Evolutionary conservation across 1,140 invertebrate species (phyloP), one percentile per base, ranked within the genome.

Genomic region (Cyphomyrmex costatus): DNA sequence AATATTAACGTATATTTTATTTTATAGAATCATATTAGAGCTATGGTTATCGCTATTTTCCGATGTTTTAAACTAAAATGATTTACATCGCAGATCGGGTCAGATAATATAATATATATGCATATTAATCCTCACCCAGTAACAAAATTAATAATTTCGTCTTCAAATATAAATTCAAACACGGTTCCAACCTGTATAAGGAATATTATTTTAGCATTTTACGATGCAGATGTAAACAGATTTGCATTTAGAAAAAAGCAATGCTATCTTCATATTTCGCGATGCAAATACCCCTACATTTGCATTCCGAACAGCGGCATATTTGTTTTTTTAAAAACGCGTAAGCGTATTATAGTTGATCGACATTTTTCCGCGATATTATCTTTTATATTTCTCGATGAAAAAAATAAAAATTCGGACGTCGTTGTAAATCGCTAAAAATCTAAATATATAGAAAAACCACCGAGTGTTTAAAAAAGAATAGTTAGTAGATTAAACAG

Each of bases 161-260:
- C 78, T 42, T 80, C 12, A 51, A 51, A 70, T 58, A 36, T 36
- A 56, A 70, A 53, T 14, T 83, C 14, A 49, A 73, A 80, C 30
- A 10, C 49, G 33, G 14, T n/a, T 33, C 21, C 14, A 36, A 60
- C n/a, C 53, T 16, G 19, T n/a, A 42, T 42, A 42, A 60, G 24
- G 19, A 33, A 83, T 74, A 74, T 82, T 82, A 74, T 83, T 74
- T 70, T 30, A 70, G 53, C 24, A 14, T 58, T 82, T 74, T 73
- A 66, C 53, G 68, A 74, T 73, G 79, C 68, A 73, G 79, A 82
- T 82, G 53, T 60, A 82, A 82, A 82, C 53, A 83, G 53, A 83
- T 83, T 73, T 83, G 79, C 79, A 83, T 83, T 83, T 83, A 83
- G 68, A 74, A 83, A 73, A 60, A 74, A 36, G 36, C 79, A 46